Evolutionary conservation across 2,888 invertebrate species (phyloP).

Genomic region (Monoplex corrugatus): DNA sequence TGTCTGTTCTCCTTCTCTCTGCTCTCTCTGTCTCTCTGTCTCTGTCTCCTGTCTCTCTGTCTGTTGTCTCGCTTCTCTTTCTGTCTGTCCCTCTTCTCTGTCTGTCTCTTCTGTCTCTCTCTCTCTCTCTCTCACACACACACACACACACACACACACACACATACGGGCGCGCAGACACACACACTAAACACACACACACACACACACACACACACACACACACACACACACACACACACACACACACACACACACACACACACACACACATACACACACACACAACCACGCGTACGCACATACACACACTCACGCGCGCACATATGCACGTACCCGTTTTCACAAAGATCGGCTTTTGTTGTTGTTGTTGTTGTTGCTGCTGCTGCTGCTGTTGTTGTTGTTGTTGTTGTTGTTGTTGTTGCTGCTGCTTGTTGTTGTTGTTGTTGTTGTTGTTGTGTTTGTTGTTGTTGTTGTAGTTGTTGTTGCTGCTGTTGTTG

Average conservation of each 20-base stretch:
- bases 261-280: constrained; percentile 2
- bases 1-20: not conserved
- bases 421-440: not conserved
- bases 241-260: not conserved
- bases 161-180: not conserved
- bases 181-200: not conserved
- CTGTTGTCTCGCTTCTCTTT: not conserved
- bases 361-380: not conserved
- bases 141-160: not conserved
- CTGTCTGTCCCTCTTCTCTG: not conserved
- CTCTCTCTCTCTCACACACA: constrained; percentile 2
- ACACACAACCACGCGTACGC: constrained; percentile 33
- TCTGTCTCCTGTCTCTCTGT: too few species aligned
- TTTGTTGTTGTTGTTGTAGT: not conserved
- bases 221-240: not conserved
- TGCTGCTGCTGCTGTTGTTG: not conserved
- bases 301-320: constrained; percentile 39
- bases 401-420: not conserved
- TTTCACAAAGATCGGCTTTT: too few species aligned
- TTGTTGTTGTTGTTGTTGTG: too few species aligned
- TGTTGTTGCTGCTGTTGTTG: not conserved
- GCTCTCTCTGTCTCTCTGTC: not conserved
- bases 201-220: constrained; percentile 5
- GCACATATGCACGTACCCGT: not conserved
- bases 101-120: not conserved